Evolutionary conservation across 2,888 invertebrate species (phyloP).

Genomic region (Lithophane socia): DNA sequence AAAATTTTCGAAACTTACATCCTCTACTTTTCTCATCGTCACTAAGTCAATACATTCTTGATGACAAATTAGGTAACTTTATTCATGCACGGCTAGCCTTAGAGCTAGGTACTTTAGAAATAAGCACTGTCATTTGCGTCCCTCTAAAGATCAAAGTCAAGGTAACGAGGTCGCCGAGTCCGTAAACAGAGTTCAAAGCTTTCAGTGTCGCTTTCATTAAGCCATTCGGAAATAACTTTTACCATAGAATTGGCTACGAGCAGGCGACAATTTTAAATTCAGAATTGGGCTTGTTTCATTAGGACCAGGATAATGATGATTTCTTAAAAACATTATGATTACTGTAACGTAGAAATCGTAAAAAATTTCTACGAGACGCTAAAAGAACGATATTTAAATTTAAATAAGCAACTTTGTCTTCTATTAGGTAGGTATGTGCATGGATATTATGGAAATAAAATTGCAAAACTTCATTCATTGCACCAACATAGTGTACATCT

Average conservation of each 20-base stretch:
- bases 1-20: not conserved
- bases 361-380: no score
- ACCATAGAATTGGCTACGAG: not conserved
- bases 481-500: slow-evolving; percentile 11
- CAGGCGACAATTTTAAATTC: no score
- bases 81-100: slow-evolving; percentile 14
- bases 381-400: not conserved
- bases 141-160: slow-evolving; percentile 73
- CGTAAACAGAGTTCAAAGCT: slow-evolving; percentile 33
- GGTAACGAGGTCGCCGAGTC: slow-evolving; percentile 67
- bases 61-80: slow-evolving; percentile 24
- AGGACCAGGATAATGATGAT: not conserved
- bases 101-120: slow-evolving; percentile 54
- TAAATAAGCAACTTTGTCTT: not conserved
- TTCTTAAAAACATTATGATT: not conserved
- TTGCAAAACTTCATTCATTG: slow-evolving; percentile 32
- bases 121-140: slow-evolving; percentile 63
- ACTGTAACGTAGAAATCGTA: not conserved
- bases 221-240: slow-evolving; percentile 15
- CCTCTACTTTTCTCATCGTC: not conserved
- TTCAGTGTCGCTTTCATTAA: slow-evolving; percentile 49
- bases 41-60: slow-evolving; percentile 1
- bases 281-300: not conserved
- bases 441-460: slow-evolving; percentile 11
- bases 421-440: not conserved